These are phyloP conservation scores for Willowsia nigromaculata DNA, from an alignment of 2,888 invertebrate species.

Conservation along the genomic window DNA sequence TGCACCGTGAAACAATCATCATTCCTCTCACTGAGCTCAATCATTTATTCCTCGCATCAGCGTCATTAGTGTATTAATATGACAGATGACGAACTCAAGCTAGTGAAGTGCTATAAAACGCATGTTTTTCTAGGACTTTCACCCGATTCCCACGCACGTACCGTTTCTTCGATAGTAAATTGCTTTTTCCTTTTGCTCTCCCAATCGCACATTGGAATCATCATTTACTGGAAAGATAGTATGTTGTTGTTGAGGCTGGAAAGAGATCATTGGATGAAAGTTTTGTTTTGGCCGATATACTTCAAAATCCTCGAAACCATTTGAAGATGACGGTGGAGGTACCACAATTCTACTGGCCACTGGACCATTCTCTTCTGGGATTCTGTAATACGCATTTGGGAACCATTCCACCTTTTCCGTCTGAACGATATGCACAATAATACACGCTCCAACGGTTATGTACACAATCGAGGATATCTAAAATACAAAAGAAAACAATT, in stretches of 20 bases:
- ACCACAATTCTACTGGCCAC: slow-evolving; percentile 54
- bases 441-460: slow-evolving; percentile 62
- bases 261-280: neutral
- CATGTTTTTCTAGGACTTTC: neutral
- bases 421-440: slow-evolving; percentile 69
- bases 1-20: no score
- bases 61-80: no score
- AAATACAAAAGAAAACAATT: neutral
- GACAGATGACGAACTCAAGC: no score
- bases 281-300: slow-evolving; percentile 32
- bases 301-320: slow-evolving; percentile 11
- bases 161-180: slow-evolving; percentile 57
- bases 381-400: slow-evolving; percentile 56
- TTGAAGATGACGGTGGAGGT: neutral
- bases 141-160: slow-evolving; percentile 6
- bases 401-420: slow-evolving; percentile 69
- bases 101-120: neutral
- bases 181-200: slow-evolving; percentile 39
- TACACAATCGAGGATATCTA: slow-evolving; percentile 70
- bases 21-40: no score
- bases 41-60: no score
- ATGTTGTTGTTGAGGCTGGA: neutral
- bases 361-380: slow-evolving; percentile 13
- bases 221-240: slow-evolving; percentile 52
- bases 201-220: neutral